Percentiles rank a stretch among this genome's conserved stretches.
These are phyloP conservation scores for Gyrodactylus bullatarudis DNA, from an alignment of 1,140 invertebrate genomes.

Conservation along the genomic window DNA sequence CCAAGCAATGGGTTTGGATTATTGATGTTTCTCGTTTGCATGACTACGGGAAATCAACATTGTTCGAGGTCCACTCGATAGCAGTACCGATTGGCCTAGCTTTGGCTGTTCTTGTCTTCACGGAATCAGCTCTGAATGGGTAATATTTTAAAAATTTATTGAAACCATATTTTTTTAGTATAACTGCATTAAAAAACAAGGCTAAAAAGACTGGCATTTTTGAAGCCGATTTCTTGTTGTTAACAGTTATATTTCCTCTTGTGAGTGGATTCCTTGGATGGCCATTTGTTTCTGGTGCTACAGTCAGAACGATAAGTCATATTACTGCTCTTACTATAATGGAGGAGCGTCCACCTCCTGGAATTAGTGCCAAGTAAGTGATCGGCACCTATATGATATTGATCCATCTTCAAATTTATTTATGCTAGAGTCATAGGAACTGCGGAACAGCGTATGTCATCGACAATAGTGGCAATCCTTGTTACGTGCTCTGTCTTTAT, in stretches of 20 bases:
- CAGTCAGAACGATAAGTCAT: neutral
- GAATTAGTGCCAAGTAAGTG: slow-evolving; percentile 1
- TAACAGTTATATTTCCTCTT: neutral
- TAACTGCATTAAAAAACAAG: neutral
- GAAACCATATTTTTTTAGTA: no score
- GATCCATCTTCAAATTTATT: neutral
- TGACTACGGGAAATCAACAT: neutral
- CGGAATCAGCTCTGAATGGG: neutral
- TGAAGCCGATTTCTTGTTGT: neutral
- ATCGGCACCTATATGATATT: neutral
- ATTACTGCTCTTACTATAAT: neutral
- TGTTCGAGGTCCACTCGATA: neutral
- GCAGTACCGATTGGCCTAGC: neutral
- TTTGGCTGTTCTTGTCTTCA: neutral
- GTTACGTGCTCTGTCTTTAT: neutral
- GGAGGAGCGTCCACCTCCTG: neutral
- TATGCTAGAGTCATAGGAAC: neutral
- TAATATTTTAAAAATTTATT: no score
- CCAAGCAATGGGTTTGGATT: neutral
- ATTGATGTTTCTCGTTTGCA: neutral
- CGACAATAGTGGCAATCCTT: neutral
- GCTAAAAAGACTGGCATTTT: neutral
- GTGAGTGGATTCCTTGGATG: slow-evolving; percentile 1
- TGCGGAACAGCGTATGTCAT: neutral
- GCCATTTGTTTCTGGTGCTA: slow-evolving; percentile 2